phyloP scores from a whole-genome alignment of 1,140 invertebrate genomes.

The Parapsyche elsis region DNA sequence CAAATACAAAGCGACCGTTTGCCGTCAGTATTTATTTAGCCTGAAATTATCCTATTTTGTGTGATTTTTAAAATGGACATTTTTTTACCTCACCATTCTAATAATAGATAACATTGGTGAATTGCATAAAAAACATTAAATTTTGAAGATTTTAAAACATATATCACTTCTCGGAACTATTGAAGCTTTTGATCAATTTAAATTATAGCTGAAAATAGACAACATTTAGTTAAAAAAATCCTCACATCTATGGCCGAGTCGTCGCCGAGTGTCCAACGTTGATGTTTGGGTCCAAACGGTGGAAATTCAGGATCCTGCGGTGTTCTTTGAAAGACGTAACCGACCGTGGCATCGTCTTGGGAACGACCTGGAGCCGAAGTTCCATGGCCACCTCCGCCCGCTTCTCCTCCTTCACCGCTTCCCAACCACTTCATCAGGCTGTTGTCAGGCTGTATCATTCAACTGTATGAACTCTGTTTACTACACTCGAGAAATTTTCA shows the following conservation, averaged over 20 bases:
- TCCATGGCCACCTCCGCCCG: slow-evolving; percentile 61
- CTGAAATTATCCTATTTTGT: no score
- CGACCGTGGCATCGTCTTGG: slow-evolving; percentile 88
- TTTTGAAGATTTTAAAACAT: no score
- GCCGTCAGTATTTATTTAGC: no score
- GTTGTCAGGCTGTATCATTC: slow-evolving; percentile 69
- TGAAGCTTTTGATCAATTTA: no score
- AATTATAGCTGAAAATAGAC: no score
- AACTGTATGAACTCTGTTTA: slow-evolving; percentile 58
- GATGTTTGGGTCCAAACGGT: slow-evolving; percentile 73
- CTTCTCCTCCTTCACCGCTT: slow-evolving; percentile 62
- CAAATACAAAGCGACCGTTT: no score
- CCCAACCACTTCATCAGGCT: slow-evolving; percentile 68
- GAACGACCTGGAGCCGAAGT: slow-evolving; percentile 65
- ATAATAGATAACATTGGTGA: no score
- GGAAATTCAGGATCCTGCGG: slow-evolving; percentile 80
- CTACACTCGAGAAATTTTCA: not conserved
- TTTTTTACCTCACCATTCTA: no score
- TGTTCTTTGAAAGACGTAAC: slow-evolving; percentile 87
- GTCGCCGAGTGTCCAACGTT: slow-evolving; percentile 83
- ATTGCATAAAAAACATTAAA: no score
- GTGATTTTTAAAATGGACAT: no score
- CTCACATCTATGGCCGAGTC: slow-evolving; percentile 80
- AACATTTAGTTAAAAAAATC: not conserved
- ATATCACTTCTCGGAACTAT: no score